Evolutionary conservation across 2,113 vertebrate species (phyloP).

Genomic region (Bos taurus): DNA sequence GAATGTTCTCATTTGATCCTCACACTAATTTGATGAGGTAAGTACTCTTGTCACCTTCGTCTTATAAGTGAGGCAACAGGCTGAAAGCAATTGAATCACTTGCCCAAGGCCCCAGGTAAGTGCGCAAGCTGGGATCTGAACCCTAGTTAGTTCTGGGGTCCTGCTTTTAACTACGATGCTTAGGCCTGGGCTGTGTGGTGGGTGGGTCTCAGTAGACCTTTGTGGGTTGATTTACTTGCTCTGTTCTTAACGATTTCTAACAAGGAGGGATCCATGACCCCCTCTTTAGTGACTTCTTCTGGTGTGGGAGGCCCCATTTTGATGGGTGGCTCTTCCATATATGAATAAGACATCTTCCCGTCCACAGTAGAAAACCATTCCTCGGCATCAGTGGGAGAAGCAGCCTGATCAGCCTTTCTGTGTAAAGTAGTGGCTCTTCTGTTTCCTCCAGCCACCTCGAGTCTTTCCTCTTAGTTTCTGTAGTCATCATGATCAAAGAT

Average conservation of each 20-base stretch:
- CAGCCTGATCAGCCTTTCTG: neutral
- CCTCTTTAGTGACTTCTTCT: neutral
- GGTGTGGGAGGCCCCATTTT: neutral
- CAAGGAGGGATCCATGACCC: neutral
- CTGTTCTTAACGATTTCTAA: neutral
- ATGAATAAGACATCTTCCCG: neutral
- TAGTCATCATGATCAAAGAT: conserved; percentile 22
- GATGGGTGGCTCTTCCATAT: neutral
- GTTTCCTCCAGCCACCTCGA: neutral
- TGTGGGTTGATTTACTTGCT: neutral
- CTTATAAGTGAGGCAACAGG: neutral
- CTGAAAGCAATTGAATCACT: neutral
- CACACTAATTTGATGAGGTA: neutral
- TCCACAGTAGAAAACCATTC: neutral
- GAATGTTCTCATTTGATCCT: neutral
- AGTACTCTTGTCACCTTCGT: neutral
- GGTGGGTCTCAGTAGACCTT: neutral
- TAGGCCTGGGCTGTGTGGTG: neutral
- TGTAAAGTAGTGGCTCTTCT: neutral
- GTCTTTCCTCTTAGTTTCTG: neutral
- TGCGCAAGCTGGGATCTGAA: neutral
- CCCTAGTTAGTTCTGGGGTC: neutral
- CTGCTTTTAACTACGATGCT: neutral
- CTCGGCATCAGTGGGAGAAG: neutral
- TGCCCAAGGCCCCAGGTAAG: neutral